Base-by-base conservation (phyloP, 1,140 invertebrate genomes). In the Bombyx mandarina region DNA sequence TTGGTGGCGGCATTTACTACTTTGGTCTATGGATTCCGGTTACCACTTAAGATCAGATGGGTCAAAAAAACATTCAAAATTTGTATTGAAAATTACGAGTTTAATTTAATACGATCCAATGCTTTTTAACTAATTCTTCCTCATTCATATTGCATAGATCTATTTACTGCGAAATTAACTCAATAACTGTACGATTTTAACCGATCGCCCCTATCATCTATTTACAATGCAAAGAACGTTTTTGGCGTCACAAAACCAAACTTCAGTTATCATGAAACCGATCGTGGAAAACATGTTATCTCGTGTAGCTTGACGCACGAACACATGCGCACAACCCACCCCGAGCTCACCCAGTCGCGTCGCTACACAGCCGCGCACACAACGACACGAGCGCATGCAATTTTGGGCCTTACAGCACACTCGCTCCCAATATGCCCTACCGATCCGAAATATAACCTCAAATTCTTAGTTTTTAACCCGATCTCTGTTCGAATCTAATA, bases 371-470 rank as follows among this genome's bases (percentile, higher is more conserved):
- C 26, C 26, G 26, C 26, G 50, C 50, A 50, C 48, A 50, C 48
- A 50, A 3, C 8, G 12, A 50, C 8, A 50, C 10, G 8, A 50
- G 12, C 26, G n/a, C 73, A 68, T 56, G 67, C 73, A 62, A 86
- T 71, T 76, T 57, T 80, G 60, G 71, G 71, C 81, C 71, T 68
- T 84, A 84, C 65, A 26, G 66, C 59, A 63, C 52, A 60, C 62
- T 67, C 61, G 67, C 71, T 71, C 62, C 67, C 66, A 74, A 71
- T 71, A 72, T 77, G 79, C 68, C 81, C 77, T 80, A 82, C 75
- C 69, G 72, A 77, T 79, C 73, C 66, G 67, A 58, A 67, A 77
- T 71, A 82, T 86, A 86, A 86, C 82, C 82, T 86, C 69, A 81
- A 86, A 86, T 77, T 73, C 71, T 58, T 61, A 71, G 66, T 65